A percentile compares a stretch with the other conserved stretches of the same genome.
Conservation (phyloP, 2,888 invertebrate genomes). For the Tipula lateralis region DNA sequence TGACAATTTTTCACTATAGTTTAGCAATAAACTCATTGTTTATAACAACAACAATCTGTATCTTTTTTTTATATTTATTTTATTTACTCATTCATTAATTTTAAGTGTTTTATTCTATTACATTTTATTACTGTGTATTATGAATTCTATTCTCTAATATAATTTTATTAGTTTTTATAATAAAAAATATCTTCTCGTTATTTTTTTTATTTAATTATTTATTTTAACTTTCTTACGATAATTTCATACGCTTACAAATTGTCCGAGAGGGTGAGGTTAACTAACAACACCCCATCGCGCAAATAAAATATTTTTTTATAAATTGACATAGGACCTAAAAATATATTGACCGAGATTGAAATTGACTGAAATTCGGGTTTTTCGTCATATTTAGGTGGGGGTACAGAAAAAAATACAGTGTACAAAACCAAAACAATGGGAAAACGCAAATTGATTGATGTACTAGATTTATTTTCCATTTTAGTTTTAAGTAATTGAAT, state of each 20-base stretch:
- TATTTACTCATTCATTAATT: no score
- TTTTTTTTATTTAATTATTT: not conserved
- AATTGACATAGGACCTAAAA: not conserved
- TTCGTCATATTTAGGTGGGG: no score
- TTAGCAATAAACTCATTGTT: no score
- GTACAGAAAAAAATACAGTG: not conserved
- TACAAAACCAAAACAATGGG: not conserved
- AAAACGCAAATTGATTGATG: not conserved
- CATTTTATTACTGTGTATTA: no score
- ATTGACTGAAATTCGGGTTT: not conserved
- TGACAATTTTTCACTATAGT: not conserved
- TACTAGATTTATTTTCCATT: not conserved
- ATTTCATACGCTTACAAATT: not conserved
- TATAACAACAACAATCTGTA: no score
- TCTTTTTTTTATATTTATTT: no score
- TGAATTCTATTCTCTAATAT: no score
- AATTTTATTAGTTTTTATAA: no score
- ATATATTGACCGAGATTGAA: not conserved
- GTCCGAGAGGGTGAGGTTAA: no score
- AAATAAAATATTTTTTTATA: no score
- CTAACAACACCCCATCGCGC: no score
- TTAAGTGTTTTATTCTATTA: no score
- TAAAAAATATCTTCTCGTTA: not conserved
- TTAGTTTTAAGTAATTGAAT: constrained; percentile 11
- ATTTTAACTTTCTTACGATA: not conserved